Base-by-base conservation (phyloP, 2,113 vertebrate genomes). In the Collichthys lucidus region DNA sequence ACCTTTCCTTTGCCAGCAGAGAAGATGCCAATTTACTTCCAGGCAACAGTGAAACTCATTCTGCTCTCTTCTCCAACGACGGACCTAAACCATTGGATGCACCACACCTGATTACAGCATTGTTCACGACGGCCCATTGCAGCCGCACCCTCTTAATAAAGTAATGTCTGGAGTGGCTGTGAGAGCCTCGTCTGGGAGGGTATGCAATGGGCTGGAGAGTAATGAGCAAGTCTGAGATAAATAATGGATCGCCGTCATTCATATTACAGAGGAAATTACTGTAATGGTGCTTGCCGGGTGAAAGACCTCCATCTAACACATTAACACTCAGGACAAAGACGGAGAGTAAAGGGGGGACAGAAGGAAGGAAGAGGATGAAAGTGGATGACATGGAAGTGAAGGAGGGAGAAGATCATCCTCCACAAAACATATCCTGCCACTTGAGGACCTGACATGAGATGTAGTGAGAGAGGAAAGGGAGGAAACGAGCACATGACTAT, bases 191-290 rank as follows among this genome's bases (percentile, higher is more conserved):
- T 91, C 88, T 91, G 87, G 87, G 80, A 83, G 89, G 74, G 86
- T 82, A 83, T 83, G 89, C 89, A 86, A 88, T 89, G 90, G 86
- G 77, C 78, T 77, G 67, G 84, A 86, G 83, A 88, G 87, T 91
- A 94, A 94, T 92, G 92, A 94, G 90, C 80, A 91, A 90, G 90
- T 93, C 91, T 91, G 89, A 92, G 91, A 94, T 94, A 94, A 95
- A 95, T 95, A 95, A 95, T 95, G 93, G 92, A 94, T 93, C 64
- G 80, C 92, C 90, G 91, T 92, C 91, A 93, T 94, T 94, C 92
- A 94, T 91, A 94, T 94, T 94, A 94, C 74, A 88, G 91, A 95
- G 95, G 95, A 95, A 94, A 95, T 95, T 91, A 95, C 92, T 92
- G 87, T 95, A 95, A 95, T 95, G 92, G 92, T 88, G 88, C 91